phyloP scores from a whole-genome alignment of 2,797 vertebrate species.

The Peromyscus aztecus region DNA sequence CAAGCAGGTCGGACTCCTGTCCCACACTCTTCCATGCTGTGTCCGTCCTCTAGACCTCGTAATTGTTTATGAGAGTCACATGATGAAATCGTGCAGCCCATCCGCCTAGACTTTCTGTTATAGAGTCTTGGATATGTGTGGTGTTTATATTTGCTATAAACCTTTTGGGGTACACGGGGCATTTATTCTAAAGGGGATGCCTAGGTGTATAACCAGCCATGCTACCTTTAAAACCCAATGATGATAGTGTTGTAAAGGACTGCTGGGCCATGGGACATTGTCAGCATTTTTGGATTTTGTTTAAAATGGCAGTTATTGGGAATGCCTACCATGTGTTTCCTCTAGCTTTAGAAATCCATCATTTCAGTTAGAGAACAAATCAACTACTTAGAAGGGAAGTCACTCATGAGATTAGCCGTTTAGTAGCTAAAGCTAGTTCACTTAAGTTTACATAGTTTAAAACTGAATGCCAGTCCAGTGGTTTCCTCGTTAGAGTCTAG shows the following conservation, averaged over 20 bases:
- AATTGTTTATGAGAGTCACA: constrained; percentile 24
- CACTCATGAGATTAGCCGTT: constrained; percentile 29
- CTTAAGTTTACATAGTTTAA: constrained; percentile 28
- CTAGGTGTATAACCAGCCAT: background rate
- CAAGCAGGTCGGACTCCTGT: background rate
- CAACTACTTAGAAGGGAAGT: constrained; percentile 21
- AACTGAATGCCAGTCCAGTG: background rate
- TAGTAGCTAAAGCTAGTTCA: background rate
- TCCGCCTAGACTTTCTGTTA: background rate
- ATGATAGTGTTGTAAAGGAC: background rate
- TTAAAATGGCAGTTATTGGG: constrained; percentile 50
- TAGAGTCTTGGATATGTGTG: constrained; percentile 15
- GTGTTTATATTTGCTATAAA: background rate
- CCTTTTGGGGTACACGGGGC: background rate
- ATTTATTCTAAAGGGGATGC: background rate
- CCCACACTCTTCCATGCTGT: background rate
- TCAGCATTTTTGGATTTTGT: constrained; percentile 21
- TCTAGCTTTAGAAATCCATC: constrained; percentile 40
- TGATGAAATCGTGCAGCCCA: constrained; percentile 8
- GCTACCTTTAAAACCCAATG: background rate
- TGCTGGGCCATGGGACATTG: constrained; percentile 29
- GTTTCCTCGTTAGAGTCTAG: background rate
- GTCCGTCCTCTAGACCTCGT: background rate
- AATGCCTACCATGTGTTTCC: constrained; percentile 33
- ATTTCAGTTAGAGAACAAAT: constrained; percentile 38